These are phyloP conservation scores for Caenorhabditis sp. DNA, from an alignment of 2,888 invertebrate species.

Conservation along the genomic window DNA sequence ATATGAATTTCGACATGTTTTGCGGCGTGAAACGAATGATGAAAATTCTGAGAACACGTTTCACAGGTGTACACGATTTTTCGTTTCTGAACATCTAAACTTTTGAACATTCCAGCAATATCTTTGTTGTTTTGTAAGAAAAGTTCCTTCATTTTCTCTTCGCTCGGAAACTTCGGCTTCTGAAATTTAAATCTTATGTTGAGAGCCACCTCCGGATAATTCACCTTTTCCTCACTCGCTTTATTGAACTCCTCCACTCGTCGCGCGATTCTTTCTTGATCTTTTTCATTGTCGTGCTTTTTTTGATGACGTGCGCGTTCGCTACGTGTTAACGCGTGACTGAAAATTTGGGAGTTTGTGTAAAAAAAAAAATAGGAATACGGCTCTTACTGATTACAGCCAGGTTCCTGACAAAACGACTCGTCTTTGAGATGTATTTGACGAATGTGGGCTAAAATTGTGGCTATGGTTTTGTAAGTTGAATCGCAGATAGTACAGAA, in stretches of 20 bases:
- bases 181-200: neutral
- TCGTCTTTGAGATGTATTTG: constrained; percentile 22
- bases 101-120: neutral
- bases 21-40: constrained; percentile 6
- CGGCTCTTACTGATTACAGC: constrained; percentile 19
- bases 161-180: neutral
- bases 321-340: neutral
- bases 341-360: neutral
- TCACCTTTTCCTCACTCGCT: too few species aligned
- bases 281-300: neutral
- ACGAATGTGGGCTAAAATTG: constrained; percentile 32
- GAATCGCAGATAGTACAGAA: constrained; percentile 28
- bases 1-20: constrained; percentile 18
- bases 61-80: constrained; percentile 19
- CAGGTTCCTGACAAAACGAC: constrained; percentile 12
- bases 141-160: neutral
- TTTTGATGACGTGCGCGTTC: neutral
- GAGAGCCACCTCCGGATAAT: neutral
- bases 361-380: neutral
- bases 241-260: neutral
- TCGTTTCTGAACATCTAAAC: neutral
- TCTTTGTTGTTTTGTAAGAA: neutral
- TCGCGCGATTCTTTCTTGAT: neutral
- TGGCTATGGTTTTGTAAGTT: constrained; percentile 28
- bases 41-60: constrained; percentile 7